These are phyloP conservation scores for Octopus bimaculoides DNA, from an alignment of 1,140 invertebrate genomes.

Conservation along the genomic window DNA sequence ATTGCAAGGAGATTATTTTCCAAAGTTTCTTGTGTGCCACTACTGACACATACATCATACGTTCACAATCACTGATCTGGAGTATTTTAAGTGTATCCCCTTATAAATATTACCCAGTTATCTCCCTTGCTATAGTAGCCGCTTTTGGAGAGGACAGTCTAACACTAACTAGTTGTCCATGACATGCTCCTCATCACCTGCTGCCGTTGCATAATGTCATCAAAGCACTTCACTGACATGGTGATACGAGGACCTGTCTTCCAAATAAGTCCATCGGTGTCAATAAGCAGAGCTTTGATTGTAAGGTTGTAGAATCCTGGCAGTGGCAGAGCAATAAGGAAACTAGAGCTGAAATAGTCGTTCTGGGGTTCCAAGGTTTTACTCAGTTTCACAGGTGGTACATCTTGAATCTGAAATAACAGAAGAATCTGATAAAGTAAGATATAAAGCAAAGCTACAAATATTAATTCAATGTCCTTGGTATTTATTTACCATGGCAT, in stretches of 20 bases:
- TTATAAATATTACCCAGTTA: too few species aligned
- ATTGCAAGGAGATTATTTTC: too few species aligned
- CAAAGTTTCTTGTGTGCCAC: too few species aligned
- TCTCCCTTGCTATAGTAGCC: too few species aligned
- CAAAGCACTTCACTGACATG: conserved; percentile 70
- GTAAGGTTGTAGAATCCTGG: conserved; percentile 62
- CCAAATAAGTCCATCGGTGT: conserved; percentile 72
- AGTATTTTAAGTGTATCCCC: too few species aligned
- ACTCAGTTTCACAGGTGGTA: conserved; percentile 60
- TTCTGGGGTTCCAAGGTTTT: conserved; percentile 73
- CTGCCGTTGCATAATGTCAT: conserved; percentile 59
- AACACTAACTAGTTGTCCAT: background rate
- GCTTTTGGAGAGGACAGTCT: background rate
- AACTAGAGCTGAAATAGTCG: conserved; percentile 78
- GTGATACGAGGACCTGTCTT: conserved; percentile 71
- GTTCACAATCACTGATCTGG: too few species aligned
- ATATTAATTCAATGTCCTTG: too few species aligned
- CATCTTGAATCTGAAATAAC: conserved; percentile 50
- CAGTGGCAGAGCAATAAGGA: conserved; percentile 65
- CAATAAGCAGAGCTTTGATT: conserved; percentile 72
- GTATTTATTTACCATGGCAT: too few species aligned
- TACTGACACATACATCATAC: too few species aligned
- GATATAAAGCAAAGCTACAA: too few species aligned
- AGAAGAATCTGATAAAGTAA: background rate
- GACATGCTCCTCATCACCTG: conserved; percentile 17